These are phyloP conservation scores for Chiloscyllium plagiosum DNA, from an alignment of 2,113 vertebrate genomes.

Conservation along the genomic window DNA sequence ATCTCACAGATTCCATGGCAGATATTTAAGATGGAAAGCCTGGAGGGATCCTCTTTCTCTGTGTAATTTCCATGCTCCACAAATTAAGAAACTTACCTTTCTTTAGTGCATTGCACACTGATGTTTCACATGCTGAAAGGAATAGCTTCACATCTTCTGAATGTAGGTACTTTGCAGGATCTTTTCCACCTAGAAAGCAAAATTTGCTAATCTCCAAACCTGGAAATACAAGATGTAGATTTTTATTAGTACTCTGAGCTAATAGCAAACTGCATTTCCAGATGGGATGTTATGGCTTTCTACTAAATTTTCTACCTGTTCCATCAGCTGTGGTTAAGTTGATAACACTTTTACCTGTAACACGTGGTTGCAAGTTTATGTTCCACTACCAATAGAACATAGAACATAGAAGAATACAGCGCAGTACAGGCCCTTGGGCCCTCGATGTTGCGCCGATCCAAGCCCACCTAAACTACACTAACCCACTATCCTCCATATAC, in stretches of 20 bases:
- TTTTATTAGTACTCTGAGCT: background rate
- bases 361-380: background rate
- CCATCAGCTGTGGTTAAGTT: background rate
- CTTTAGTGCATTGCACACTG: constrained; percentile 52
- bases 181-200: constrained; percentile 60
- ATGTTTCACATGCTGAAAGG: constrained; percentile 58
- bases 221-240: constrained; percentile 41
- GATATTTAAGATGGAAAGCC: background rate
- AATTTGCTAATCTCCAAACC: constrained; percentile 69
- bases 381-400: too few relatives aligned
- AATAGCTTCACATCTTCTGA: constrained; percentile 62
- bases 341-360: background rate
- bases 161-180: constrained; percentile 57
- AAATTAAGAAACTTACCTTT: constrained; percentile 47
- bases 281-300: background rate
- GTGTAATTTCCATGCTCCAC: background rate
- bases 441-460: too few relatives aligned
- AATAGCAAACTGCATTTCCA: background rate
- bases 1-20: background rate
- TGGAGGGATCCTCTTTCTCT: background rate
- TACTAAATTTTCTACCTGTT: background rate
- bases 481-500: too few relatives aligned
- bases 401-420: too few relatives aligned
- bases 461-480: too few relatives aligned
- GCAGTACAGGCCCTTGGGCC: too few relatives aligned